phyloP scores from a whole-genome alignment of 2,797 vertebrate species.

The Tokudaia muenninki region DNA sequence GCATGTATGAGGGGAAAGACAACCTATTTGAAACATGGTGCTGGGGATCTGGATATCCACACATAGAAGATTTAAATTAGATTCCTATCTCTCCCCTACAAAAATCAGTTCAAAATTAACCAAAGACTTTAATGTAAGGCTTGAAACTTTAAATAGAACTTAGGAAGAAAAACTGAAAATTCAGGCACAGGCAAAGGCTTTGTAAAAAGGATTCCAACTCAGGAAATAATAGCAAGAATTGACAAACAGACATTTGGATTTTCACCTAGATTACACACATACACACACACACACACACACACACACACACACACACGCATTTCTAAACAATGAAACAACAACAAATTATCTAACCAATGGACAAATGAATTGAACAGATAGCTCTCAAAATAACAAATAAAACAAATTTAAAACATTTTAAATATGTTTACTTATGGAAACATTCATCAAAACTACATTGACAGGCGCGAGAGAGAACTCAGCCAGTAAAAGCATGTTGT shows the following conservation, averaged over 20 bases:
- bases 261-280: not conserved
- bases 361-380: not conserved
- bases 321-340: not conserved
- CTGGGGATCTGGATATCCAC: not conserved
- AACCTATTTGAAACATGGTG: not conserved
- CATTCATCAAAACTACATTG: not conserved
- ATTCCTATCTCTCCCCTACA: not conserved
- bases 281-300: too few species aligned
- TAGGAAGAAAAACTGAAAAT: not conserved
- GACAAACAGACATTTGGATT: not conserved
- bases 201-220: not conserved
- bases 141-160: not conserved
- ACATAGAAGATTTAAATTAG: not conserved
- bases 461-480: not conserved
- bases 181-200: not conserved
- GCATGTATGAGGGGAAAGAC: not conserved
- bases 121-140: not conserved
- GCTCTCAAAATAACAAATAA: not conserved
- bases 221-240: not conserved
- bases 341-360: not conserved
- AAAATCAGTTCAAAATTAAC: not conserved
- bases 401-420: not conserved
- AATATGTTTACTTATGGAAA: not conserved
- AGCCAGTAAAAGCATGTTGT: not conserved
- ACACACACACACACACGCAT: too few species aligned